Conservation (phyloP, 2,797 vertebrate genomes). For the Mus minutoides region DNA sequence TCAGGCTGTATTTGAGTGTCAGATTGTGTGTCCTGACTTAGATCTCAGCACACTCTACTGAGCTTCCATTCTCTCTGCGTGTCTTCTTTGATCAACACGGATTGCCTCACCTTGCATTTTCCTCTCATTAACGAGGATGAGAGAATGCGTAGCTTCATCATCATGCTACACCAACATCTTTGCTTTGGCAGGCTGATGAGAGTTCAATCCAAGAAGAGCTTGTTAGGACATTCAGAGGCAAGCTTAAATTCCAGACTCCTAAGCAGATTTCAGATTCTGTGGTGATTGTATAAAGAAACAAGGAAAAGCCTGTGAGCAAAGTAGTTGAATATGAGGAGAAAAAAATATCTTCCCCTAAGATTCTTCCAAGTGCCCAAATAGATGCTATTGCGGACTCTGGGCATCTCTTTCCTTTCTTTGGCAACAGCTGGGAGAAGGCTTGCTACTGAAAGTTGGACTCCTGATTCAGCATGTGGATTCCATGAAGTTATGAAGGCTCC, state of each 20-base stretch:
- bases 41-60: background rate
- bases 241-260: constrained; percentile 4
- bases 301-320: background rate
- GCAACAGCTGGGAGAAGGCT: background rate
- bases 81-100: constrained; percentile 3
- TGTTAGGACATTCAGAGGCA: background rate
- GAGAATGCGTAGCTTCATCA: background rate
- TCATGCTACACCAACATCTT: background rate
- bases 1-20: constrained; percentile 11
- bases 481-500: background rate
- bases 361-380: background rate
- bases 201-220: background rate
- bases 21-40: background rate
- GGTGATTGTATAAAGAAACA: constrained; percentile 15
- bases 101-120: background rate
- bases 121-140: constrained; percentile 1
- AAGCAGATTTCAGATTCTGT: constrained; percentile 42
- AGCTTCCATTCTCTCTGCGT: background rate
- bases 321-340: background rate
- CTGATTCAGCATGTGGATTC: background rate
- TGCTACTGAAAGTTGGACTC: background rate
- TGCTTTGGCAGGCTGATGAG: background rate
- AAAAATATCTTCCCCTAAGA: background rate
- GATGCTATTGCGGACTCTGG: background rate
- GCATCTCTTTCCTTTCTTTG: background rate